A percentile compares a stretch with the other conserved stretches of the same genome.
phyloP scores from a whole-genome alignment of 2,888 invertebrate genomes.

The Lasioglossum zephyrum region DNA sequence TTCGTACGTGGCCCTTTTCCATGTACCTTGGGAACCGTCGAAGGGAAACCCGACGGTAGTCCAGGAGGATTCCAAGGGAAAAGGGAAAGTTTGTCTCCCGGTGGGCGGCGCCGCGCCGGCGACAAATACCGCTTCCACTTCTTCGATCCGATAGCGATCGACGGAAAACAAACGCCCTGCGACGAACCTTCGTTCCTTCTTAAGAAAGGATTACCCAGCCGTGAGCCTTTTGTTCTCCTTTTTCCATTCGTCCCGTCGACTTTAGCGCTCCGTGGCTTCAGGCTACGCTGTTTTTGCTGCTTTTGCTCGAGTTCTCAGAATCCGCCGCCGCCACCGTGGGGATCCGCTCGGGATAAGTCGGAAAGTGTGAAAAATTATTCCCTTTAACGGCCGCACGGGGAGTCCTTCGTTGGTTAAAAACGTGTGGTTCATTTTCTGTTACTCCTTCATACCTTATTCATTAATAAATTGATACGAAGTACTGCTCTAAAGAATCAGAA shows the following conservation, averaged over 20 bases:
- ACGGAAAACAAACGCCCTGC: slow-evolving; percentile 68
- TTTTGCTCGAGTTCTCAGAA: slow-evolving; percentile 6
- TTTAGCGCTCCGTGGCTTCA: slow-evolving; percentile 32
- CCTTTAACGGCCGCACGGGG: not conserved
- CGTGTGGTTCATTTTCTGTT: not conserved
- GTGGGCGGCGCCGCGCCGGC: slow-evolving; percentile 39
- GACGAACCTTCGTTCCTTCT: slow-evolving; percentile 40
- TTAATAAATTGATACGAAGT: not conserved
- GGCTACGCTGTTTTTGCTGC: slow-evolving; percentile 34
- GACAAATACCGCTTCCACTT: slow-evolving; percentile 72
- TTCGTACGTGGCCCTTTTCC: slow-evolving; percentile 11
- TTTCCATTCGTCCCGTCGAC: slow-evolving; percentile 29
- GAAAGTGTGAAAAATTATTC: slow-evolving; percentile 26
- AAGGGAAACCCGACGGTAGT: slow-evolving; percentile 1
- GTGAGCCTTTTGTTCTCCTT: slow-evolving; percentile 22
- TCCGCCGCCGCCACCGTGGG: not conserved
- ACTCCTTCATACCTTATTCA: not conserved
- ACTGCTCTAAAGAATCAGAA: not conserved
- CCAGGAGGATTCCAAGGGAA: not conserved
- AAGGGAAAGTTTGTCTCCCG: slow-evolving; percentile 52
- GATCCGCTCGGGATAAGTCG: not conserved
- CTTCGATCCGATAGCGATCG: slow-evolving; percentile 70
- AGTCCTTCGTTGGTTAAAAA: not conserved
- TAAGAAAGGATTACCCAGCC: slow-evolving; percentile 65
- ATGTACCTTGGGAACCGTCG: slow-evolving; percentile 14